A percentile compares a stretch with the other conserved stretches of the same genome.
Evolutionary conservation across 1,140 invertebrate genomes (phyloP).

Genomic region (Trachymyrmex cornetzi): DNA sequence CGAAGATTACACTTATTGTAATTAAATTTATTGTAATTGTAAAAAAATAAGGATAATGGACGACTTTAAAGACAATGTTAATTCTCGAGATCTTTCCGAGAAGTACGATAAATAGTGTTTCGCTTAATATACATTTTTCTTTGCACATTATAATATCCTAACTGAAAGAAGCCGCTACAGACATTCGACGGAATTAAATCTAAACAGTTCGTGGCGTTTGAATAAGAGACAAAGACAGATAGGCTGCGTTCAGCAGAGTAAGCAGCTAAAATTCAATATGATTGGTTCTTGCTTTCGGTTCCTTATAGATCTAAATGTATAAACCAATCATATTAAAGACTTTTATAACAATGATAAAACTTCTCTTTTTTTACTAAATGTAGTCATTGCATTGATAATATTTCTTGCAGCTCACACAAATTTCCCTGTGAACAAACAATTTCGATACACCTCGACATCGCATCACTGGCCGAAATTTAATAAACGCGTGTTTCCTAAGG

Average conservation of each 20-base stretch:
- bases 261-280: too few relatives aligned
- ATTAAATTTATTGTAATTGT: too few relatives aligned
- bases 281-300: too few relatives aligned
- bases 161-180: background rate
- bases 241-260: background rate
- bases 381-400: too few relatives aligned
- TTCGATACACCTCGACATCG: background rate
- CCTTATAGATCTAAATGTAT: too few relatives aligned
- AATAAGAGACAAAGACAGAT: background rate
- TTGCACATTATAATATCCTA: background rate
- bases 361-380: too few relatives aligned
- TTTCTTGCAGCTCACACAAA: background rate
- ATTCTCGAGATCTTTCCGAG: background rate
- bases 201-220: background rate
- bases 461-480: conserved; percentile 4
- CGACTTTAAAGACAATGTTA: background rate
- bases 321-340: too few relatives aligned
- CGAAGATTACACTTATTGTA: too few relatives aligned
- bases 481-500: conserved; percentile 9
- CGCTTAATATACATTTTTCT: background rate
- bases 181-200: background rate
- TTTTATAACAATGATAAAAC: too few relatives aligned
- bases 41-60: too few relatives aligned
- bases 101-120: background rate
- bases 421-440: background rate